These are phyloP conservation scores for Hyles vespertilio DNA, from an alignment of 1,140 invertebrate species.

Conservation along the genomic window DNA sequence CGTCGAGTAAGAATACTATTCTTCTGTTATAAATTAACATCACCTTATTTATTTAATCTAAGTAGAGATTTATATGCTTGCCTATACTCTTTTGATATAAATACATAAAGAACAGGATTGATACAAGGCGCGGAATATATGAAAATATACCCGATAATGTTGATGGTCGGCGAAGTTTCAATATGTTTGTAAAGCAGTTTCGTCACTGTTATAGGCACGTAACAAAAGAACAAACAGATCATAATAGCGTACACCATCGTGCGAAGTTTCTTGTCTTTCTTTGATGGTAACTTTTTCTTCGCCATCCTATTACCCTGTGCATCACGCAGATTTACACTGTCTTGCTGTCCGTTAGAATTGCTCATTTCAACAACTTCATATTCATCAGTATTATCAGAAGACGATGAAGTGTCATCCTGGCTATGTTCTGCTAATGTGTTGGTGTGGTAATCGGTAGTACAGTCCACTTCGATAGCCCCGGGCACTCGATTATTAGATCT, in stretches of 20 bases:
- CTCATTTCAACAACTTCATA: too few relatives aligned
- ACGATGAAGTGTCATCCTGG: background rate
- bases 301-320: too few relatives aligned
- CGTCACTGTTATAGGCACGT: conserved; percentile 84
- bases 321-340: too few relatives aligned
- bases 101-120: conserved; percentile 89
- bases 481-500: conserved; percentile 55
- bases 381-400: too few relatives aligned
- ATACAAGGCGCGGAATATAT: conserved; percentile 87
- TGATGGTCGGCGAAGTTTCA: conserved; percentile 76
- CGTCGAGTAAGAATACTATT: too few relatives aligned
- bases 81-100: conserved; percentile 88
- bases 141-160: conserved; percentile 83
- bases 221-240: conserved; percentile 83
- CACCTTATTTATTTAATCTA: background rate
- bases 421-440: background rate
- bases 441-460: too few relatives aligned
- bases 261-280: conserved; percentile 82
- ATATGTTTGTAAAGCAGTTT: conserved; percentile 77
- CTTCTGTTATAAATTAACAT: too few relatives aligned
- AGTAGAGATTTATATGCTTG: conserved; percentile 86
- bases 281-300: conserved; percentile 74
- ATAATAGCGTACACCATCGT: conserved; percentile 90
- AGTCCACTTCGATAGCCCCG: background rate
- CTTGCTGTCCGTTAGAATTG: too few relatives aligned